These are phyloP conservation scores for Lamellibrachia luymesi DNA, from an alignment of 1,140 invertebrate genomes.

Conservation along the genomic window DNA sequence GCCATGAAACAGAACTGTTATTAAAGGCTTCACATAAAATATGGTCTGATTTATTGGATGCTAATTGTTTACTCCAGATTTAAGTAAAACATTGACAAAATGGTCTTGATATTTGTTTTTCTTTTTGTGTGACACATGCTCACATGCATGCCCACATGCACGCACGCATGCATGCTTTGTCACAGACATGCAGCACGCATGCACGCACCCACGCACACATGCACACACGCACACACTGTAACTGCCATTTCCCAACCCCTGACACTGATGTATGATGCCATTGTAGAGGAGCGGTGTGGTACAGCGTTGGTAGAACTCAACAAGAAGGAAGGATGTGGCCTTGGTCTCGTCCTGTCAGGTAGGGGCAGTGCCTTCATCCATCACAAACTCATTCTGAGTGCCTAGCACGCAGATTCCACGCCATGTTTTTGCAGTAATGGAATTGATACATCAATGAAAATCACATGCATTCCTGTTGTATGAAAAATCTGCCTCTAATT, in stretches of 20 bases:
- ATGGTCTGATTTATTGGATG: no score
- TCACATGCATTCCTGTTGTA: not conserved
- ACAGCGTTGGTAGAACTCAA: slow-evolving; percentile 44
- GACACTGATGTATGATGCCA: slow-evolving; percentile 23
- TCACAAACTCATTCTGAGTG: not conserved
- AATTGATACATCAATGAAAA: not conserved
- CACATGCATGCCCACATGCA: not conserved
- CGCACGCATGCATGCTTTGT: not conserved
- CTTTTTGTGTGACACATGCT: no score
- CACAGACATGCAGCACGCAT: not conserved
- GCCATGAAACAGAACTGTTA: no score
- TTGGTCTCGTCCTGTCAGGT: slow-evolving; percentile 53
- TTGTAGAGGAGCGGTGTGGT: slow-evolving; percentile 43
- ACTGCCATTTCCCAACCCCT: not conserved
- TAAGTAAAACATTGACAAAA: no score
- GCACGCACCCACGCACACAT: not conserved
- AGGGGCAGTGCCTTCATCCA: slow-evolving; percentile 15
- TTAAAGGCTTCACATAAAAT: no score
- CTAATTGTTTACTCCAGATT: no score
- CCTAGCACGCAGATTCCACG: not conserved
- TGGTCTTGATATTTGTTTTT: no score
- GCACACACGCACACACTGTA: not conserved
- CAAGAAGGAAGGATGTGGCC: slow-evolving; percentile 50
- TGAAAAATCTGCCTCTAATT: not conserved
- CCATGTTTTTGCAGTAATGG: not conserved